phyloP scores from a whole-genome alignment of 2,797 vertebrate genomes.

The Pyrocephalus nanus region DNA sequence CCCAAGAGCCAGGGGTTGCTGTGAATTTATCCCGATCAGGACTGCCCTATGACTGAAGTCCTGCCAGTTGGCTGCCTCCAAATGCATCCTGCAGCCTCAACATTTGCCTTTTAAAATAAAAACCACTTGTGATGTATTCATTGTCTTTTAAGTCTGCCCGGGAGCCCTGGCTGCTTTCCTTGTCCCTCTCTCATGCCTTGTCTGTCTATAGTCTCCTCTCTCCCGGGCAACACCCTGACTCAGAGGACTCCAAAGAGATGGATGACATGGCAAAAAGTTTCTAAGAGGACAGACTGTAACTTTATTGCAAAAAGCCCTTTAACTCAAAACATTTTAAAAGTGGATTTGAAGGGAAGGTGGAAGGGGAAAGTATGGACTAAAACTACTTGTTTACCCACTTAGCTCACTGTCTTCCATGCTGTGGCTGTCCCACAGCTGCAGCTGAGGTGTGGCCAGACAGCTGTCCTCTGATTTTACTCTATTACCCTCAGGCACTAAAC shows the following conservation, averaged over 20 bases:
- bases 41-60: slow-evolving; percentile 50
- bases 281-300: neutral
- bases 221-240: neutral
- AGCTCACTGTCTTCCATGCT: neutral
- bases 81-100: slow-evolving; percentile 36
- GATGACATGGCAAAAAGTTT: neutral
- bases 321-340: neutral
- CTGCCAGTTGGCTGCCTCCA: slow-evolving; percentile 52
- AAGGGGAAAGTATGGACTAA: neutral
- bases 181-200: neutral
- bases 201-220: slow-evolving; percentile 14
- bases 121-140: slow-evolving; percentile 50
- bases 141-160: slow-evolving; percentile 47
- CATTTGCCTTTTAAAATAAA: slow-evolving; percentile 60
- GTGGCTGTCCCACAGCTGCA: neutral
- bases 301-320: neutral
- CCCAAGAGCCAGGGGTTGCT: slow-evolving; percentile 7
- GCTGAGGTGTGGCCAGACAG: neutral
- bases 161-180: slow-evolving; percentile 48
- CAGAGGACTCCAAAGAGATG: neutral
- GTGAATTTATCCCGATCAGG: slow-evolving; percentile 38
- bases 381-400: neutral
- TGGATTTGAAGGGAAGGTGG: neutral
- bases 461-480: neutral
- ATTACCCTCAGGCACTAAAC: neutral